These are phyloP conservation scores for Dermolepida albohirtum DNA, from an alignment of 2,888 invertebrate genomes.

Conservation along the genomic window DNA sequence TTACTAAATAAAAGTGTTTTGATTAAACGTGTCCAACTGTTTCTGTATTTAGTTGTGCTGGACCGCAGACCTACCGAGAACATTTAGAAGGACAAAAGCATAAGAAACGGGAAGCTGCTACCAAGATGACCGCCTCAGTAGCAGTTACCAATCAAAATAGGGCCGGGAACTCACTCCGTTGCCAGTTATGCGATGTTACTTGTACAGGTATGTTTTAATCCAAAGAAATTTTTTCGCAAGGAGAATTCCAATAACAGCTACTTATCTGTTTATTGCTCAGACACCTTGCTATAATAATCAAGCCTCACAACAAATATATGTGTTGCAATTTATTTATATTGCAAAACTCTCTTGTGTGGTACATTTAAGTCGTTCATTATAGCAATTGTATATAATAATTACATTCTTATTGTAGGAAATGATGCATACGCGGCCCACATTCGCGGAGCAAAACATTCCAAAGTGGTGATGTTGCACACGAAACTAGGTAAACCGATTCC, in stretches of 20 bases:
- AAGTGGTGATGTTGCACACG: constrained; percentile 95
- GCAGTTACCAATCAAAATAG: constrained; percentile 73
- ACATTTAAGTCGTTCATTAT: not conserved
- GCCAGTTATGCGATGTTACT: constrained; percentile 98
- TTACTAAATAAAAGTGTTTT: not conserved
- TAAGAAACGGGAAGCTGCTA: constrained; percentile 95
- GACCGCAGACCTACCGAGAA: constrained; percentile 85
- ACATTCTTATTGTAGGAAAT: constrained; percentile 75
- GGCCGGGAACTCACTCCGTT: constrained; percentile 81
- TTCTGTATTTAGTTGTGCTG: constrained; percentile 60
- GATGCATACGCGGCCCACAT: constrained; percentile 99
- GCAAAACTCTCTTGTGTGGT: not conserved
- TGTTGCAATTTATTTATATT: constrained; percentile 5
- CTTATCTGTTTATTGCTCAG: constrained; percentile 47
- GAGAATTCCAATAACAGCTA: constrained; percentile 48
- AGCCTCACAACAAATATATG: not conserved
- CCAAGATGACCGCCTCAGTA: constrained; percentile 77
- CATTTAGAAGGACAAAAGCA: constrained; percentile 99
- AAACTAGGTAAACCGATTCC: constrained; percentile 98
- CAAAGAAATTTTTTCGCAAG: constrained; percentile 40
- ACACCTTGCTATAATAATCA: constrained; percentile 49
- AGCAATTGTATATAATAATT: not conserved
- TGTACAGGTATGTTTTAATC: constrained; percentile 84
- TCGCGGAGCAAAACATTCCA: constrained; percentile 97
- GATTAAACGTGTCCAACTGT: constrained; percentile 6